These are phyloP conservation scores for Archilochus colubris DNA, from an alignment of 2,113 vertebrate species.

Conservation along the genomic window DNA sequence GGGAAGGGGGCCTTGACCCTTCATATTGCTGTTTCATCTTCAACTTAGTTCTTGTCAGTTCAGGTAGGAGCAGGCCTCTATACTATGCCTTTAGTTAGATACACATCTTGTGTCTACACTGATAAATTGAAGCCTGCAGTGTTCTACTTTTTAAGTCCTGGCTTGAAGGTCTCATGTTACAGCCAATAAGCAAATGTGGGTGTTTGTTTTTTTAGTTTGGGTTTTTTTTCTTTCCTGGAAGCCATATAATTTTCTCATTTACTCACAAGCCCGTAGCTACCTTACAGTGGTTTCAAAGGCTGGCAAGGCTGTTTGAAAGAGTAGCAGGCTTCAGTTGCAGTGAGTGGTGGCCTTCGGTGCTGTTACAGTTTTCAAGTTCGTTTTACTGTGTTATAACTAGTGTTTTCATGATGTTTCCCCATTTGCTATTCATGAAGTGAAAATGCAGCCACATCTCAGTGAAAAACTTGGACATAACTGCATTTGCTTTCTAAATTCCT, in stretches of 20 bases:
- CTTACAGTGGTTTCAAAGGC: neutral
- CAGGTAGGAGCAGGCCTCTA: neutral
- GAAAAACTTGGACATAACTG: neutral
- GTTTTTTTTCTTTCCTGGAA: neutral
- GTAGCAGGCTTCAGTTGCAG: neutral
- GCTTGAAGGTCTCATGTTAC: neutral
- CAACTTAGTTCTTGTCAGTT: neutral
- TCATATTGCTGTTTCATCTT: neutral
- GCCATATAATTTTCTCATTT: neutral
- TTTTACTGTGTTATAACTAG: neutral
- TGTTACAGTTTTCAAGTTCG: neutral
- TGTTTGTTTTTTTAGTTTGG: neutral
- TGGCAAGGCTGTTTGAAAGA: neutral
- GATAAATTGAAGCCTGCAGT: neutral
- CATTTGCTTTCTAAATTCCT: neutral
- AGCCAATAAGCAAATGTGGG: neutral
- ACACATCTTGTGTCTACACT: neutral
- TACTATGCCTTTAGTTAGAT: neutral
- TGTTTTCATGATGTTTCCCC: neutral
- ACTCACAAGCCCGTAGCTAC: neutral
- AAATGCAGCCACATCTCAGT: neutral
- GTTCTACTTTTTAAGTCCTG: neutral
- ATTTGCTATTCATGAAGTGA: neutral
- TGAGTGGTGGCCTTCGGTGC: neutral
- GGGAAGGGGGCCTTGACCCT: neutral